Base-by-base conservation (phyloP, 1,140 invertebrate species). In the Augochlora pura region DNA sequence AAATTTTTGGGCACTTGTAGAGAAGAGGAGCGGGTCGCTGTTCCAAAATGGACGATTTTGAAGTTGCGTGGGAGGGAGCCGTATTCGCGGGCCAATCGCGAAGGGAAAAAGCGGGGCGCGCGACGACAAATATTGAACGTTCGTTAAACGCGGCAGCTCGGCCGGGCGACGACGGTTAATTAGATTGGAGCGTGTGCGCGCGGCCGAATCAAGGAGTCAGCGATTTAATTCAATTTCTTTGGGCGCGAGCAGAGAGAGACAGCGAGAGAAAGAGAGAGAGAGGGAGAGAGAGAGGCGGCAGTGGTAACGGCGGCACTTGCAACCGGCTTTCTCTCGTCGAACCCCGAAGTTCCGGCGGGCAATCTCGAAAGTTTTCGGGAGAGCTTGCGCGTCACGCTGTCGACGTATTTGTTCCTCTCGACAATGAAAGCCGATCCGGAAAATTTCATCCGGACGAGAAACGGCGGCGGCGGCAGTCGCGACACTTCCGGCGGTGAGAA, bases 221-320 rank as follows among this genome's bases (percentile, higher is more conserved):
- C 72, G n/a, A 80, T 70, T 85, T 81, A 75, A 85, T 85, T 84
- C 59, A 60, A 85, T 81, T 73, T 69, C 76, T 70, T 52, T 16
- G 16, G 59, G 9, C 59, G 25, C 16, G 14, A 32, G 12, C 67
- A 14, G 32, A 32, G 32, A 32, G 32, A 32, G 32, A 32, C 1
- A 32, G 32, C 1, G 32, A 32, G 32, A 32, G 32, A 32, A 4
- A 32, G 32, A 32, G 32, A 32, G 32, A 32, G 32, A 32, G 32
- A 32, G 32, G 4, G 4, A 32, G 32, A 32, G 32, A 32, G 32
- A 32, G 32, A 32, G 32, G 9, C 42, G 14, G 14, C 42, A 14
- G 42, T 46, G 42, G 42, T 3, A 46, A 46, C 42, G 42, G 14
- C 3, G 14, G 42, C 42, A 14, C 10, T 14, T 9, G 42, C 2